Evolutionary conservation across 2,113 vertebrate genomes (phyloP).

Genomic region (Oncorhynchus keta): DNA sequence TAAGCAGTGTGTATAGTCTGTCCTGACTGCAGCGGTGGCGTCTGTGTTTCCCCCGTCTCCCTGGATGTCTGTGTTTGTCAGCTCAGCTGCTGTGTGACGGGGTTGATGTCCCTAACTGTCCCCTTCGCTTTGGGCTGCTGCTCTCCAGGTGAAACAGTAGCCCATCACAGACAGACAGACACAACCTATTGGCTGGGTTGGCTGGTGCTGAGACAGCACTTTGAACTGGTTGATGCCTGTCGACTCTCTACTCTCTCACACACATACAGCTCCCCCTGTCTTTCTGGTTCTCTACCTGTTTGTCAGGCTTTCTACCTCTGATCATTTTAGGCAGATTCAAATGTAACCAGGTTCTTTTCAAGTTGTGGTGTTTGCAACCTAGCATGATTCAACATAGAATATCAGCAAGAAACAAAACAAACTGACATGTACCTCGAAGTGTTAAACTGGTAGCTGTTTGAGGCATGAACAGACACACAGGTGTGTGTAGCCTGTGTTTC

Average conservation of each 20-base stretch:
- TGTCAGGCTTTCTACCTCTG: neutral
- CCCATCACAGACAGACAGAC: neutral
- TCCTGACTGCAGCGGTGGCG: too few species aligned
- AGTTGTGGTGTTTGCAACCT: neutral
- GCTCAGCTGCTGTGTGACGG: constrained; percentile 9
- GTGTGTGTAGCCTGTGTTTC: neutral
- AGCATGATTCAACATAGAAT: neutral
- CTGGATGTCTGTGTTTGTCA: constrained; percentile 5
- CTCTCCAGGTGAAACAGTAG: neutral
- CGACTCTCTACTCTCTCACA: neutral
- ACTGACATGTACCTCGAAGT: too few species aligned
- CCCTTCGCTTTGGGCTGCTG: constrained; percentile 28
- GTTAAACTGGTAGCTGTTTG: too few species aligned
- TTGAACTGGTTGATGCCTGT: neutral
- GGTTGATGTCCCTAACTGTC: constrained; percentile 37
- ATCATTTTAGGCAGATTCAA: neutral
- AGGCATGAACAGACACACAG: neutral
- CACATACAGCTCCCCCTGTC: neutral
- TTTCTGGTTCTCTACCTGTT: neutral
- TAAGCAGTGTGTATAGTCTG: too few species aligned
- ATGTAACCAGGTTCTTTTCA: neutral
- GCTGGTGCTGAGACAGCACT: neutral
- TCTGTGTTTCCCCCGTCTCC: too few species aligned
- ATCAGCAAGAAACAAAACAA: too few species aligned
- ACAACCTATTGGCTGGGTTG: too few species aligned